Base-by-base conservation (phyloP, 1,140 invertebrate genomes). In the Rhagoletis pomonella region DNA sequence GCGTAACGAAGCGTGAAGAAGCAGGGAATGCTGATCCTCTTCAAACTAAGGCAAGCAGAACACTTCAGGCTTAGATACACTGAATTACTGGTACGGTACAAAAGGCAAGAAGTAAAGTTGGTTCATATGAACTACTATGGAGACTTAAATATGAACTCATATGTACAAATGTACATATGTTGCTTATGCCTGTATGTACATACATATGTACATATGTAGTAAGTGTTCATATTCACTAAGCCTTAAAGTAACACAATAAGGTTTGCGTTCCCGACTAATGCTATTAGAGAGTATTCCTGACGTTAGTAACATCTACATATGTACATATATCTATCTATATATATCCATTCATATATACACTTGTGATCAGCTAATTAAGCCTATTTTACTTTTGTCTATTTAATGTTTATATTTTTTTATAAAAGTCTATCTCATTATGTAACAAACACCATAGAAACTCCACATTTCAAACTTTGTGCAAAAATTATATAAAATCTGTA, bases 151-250 rank as follows among this genome's bases (percentile, higher is more conserved):
- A 67, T 42, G 29, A 29, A 67, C 58, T 59, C 4, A 29, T 67
- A 67, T 42, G 19, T 67, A 29, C 7, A 67, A 39, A 67, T 67
- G 12, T 67, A 14, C 3, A 39, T n/a, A 14, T 10, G 42, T 12
- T 39, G 14, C 65, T 39, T 42, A 42, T 42, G 10, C 42, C 6
- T 59, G 6, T 7, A 59, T 59, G 12, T 59, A 59, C 58, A 42
- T 67, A 19, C 29, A 73, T 44, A 42, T 73, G 39, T n/a, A 44
- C 67, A 62, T 62, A 62, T 62, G 60, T 62, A 55, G 60, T 62
- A 55, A 7, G 50, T 10, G 10, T 55, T 5, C 50, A 55, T 55
- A 10, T 55, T 55, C 10, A 10, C 17, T 73, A 17, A 4, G 12
- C 67, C 2, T 0, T 17, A 69, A 47, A 42, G 44, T 73, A 73